A percentile compares a stretch with the other conserved stretches of the same genome.
These are phyloP conservation scores for Apodemia zela DNA, from an alignment of 2,888 invertebrate genomes.

Conservation along the genomic window DNA sequence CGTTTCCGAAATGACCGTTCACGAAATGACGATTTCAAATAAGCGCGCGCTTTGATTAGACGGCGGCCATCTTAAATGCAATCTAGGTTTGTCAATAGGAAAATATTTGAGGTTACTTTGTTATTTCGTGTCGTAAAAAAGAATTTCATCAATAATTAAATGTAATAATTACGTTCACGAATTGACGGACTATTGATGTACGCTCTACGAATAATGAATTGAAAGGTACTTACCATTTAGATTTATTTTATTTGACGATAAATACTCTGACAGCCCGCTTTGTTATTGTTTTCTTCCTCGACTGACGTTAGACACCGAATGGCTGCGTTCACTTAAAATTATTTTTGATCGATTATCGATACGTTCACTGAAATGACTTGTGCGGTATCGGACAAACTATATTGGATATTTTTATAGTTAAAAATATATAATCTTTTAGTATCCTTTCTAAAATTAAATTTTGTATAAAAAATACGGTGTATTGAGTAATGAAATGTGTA, in stretches of 20 bases:
- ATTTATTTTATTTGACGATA: constrained; percentile 24
- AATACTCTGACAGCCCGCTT: constrained; percentile 23
- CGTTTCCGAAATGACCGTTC: constrained; percentile 21
- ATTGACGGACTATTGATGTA: constrained; percentile 22
- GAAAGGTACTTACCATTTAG: constrained; percentile 14
- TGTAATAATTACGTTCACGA: constrained; percentile 20
- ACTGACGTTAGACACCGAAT: constrained; percentile 21
- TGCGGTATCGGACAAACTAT: constrained; percentile 20
- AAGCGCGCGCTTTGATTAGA: constrained; percentile 19
- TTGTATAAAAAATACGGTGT: constrained; percentile 20
- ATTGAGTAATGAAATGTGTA: constrained; percentile 21
- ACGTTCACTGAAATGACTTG: constrained; percentile 24
- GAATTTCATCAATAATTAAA: constrained; percentile 21
- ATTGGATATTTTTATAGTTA: constrained; percentile 18
- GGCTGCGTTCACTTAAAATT: constrained; percentile 23
- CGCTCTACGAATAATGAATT: constrained; percentile 22
- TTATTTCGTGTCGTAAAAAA: constrained; percentile 18
- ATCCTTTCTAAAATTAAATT: constrained; percentile 17
- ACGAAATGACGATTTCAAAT: constrained; percentile 23
- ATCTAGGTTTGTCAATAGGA: constrained; percentile 14
- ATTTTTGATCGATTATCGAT: constrained; percentile 22
- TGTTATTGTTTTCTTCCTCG: constrained; percentile 23
- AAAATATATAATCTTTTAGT: constrained; percentile 10
- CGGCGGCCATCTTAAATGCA: constrained; percentile 18
- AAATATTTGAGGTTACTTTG: constrained; percentile 20